Evolutionary conservation across 2,888 invertebrate species (phyloP).

Genomic region (Troides oblongomaculatus): DNA sequence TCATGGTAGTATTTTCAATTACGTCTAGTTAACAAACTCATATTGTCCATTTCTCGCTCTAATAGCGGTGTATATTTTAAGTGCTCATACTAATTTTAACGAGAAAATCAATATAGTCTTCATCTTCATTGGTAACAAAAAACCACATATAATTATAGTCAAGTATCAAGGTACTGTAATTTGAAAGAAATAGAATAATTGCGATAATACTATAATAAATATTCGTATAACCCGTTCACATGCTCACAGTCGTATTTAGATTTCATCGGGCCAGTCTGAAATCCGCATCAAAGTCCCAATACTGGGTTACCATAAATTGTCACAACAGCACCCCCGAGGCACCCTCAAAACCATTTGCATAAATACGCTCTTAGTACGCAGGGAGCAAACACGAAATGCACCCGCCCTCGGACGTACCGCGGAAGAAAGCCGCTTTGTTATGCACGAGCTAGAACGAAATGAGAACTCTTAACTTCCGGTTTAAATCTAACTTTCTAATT

Average conservation of each 20-base stretch:
- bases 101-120: no score
- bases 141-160: no score
- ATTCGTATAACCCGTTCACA: no score
- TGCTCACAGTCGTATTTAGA: slow-evolving; percentile 30
- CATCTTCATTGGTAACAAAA: no score
- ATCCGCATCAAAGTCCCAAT: slow-evolving; percentile 46
- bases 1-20: no score
- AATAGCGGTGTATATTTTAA: no score
- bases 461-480: slow-evolving; percentile 19
- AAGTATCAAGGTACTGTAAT: no score
- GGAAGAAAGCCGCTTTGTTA: slow-evolving; percentile 27
- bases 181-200: no score
- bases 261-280: slow-evolving; percentile 33
- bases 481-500: slow-evolving; percentile 26
- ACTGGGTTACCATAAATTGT: slow-evolving; percentile 61
- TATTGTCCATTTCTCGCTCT: no score
- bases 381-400: slow-evolving; percentile 32
- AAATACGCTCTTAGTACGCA: slow-evolving; percentile 36
- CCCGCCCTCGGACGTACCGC: slow-evolving; percentile 11
- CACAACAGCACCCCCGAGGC: slow-evolving; percentile 53
- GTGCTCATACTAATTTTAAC: no score
- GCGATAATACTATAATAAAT: no score
- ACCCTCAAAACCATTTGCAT: slow-evolving; percentile 37
- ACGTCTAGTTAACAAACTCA: no score
- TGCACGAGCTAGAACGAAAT: slow-evolving; percentile 24